These are phyloP conservation scores for Drosophila picticornis DNA, from an alignment of 2,888 invertebrate genomes.

Conservation along the genomic window DNA sequence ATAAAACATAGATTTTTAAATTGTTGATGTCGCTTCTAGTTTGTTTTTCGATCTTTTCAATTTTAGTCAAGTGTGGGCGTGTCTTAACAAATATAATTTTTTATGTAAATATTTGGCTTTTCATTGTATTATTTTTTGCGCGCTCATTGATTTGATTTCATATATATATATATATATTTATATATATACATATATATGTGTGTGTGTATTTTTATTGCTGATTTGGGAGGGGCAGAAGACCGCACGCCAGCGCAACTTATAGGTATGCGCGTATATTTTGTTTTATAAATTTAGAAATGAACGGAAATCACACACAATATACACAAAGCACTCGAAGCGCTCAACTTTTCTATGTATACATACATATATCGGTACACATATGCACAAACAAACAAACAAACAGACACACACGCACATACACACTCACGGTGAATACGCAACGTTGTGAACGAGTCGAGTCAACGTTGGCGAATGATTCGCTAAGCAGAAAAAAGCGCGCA, in stretches of 20 bases:
- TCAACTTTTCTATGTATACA: slow-evolving; percentile 5
- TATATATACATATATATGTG: neutral
- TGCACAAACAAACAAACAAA: slow-evolving; percentile 10
- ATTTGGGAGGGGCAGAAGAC: slow-evolving; percentile 12
- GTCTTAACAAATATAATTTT: slow-evolving; percentile 7
- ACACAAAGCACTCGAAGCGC: slow-evolving; percentile 24
- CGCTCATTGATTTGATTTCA: neutral
- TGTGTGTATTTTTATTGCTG: slow-evolving; percentile 18
- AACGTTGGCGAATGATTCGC: slow-evolving; percentile 64
- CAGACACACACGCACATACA: slow-evolving; percentile 14
- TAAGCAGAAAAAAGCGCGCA: slow-evolving; percentile 50
- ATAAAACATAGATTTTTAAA: slow-evolving; percentile 8
- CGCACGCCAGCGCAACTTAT: slow-evolving; percentile 36
- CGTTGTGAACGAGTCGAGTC: slow-evolving; percentile 68
- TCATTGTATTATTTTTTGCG: neutral
- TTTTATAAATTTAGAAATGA: slow-evolving; percentile 77
- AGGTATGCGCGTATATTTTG: slow-evolving; percentile 44
- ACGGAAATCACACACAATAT: slow-evolving; percentile 57
- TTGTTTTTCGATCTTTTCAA: neutral
- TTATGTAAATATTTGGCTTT: neutral
- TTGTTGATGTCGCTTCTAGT: slow-evolving; percentile 16
- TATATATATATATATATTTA: neutral
- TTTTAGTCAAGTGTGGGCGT: slow-evolving; percentile 20
- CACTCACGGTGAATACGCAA: slow-evolving; percentile 54
- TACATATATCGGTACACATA: slow-evolving; percentile 12